phyloP scores from a whole-genome alignment of 2,797 vertebrate species.

The Setipinna tenuifilis region DNA sequence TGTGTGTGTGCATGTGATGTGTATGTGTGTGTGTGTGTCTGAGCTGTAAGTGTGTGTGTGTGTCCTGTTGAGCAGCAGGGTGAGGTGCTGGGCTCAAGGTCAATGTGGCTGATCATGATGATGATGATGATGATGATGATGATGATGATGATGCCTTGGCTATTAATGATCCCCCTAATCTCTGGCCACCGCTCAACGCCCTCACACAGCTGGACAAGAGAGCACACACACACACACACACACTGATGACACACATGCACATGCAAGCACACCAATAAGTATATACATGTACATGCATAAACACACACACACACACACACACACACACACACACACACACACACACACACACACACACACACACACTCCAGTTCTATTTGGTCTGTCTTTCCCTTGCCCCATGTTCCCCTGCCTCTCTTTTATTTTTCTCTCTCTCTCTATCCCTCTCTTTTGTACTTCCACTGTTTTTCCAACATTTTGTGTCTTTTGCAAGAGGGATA shows the following conservation, averaged over 20 bases:
- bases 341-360: neutral
- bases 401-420: neutral
- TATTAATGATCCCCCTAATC: conserved; percentile 79
- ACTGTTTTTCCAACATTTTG: neutral
- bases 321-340: neutral
- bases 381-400: neutral
- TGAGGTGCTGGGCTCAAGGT: conserved; percentile 78
- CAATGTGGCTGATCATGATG: conserved; percentile 59
- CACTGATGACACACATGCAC: neutral
- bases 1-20: too few relatives aligned
- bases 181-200: conserved; percentile 62
- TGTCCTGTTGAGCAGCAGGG: conserved; percentile 55
- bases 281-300: neutral
- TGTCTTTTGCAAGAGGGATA: neutral
- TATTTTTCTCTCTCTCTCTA: neutral
- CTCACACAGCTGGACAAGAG: neutral
- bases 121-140: conserved; percentile 61
- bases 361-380: neutral
- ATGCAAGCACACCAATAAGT: neutral
- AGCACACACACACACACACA: conserved; percentile 8
- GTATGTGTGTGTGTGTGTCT: conserved; percentile 63
- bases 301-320: neutral
- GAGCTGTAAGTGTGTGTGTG: conserved; percentile 75
- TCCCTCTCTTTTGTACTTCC: neutral
- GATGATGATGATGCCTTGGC: conserved; percentile 56